These are phyloP conservation scores for Aphrocallistes beatrix DNA, from an alignment of 37 sponge, comb jelly and placozoan species.

Conservation along the genomic window DNA sequence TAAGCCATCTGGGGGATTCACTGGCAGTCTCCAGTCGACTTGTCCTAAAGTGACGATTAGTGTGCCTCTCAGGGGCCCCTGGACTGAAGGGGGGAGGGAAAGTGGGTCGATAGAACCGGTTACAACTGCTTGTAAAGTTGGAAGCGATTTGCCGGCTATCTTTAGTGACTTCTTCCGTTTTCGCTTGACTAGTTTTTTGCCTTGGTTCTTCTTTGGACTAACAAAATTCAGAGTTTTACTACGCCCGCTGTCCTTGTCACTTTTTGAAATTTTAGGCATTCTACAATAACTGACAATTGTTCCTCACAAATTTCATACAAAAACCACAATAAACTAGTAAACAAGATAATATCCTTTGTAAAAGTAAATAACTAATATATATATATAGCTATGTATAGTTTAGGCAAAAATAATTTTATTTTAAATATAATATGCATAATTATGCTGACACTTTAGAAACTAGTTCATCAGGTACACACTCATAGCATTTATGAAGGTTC, in stretches of 20 bases:
- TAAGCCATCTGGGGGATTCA: not conserved
- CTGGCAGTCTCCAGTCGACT: not conserved
- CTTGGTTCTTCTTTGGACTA: not conserved
- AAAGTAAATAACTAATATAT: no score
- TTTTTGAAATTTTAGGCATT: not conserved
- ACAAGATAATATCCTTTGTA: no score
- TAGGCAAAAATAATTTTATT: no score
- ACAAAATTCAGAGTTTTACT: not conserved
- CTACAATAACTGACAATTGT: no score
- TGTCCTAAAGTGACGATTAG: not conserved
- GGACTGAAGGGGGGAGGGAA: not conserved
- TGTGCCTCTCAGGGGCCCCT: slow-evolving; percentile 10
- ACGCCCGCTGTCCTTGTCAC: not conserved
- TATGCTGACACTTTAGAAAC: no score
- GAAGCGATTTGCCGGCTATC: not conserved
- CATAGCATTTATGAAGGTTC: no score
- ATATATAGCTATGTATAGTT: no score
- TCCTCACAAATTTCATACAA: no score
- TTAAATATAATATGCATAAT: no score
- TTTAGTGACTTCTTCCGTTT: not conserved
- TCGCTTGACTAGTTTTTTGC: not conserved
- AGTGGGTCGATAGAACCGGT: not conserved
- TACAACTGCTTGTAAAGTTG: not conserved
- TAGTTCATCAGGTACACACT: no score
- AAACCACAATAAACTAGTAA: no score